Conservation (phyloP, 1,140 invertebrate species). For the Drosophila arizonae region DNA sequence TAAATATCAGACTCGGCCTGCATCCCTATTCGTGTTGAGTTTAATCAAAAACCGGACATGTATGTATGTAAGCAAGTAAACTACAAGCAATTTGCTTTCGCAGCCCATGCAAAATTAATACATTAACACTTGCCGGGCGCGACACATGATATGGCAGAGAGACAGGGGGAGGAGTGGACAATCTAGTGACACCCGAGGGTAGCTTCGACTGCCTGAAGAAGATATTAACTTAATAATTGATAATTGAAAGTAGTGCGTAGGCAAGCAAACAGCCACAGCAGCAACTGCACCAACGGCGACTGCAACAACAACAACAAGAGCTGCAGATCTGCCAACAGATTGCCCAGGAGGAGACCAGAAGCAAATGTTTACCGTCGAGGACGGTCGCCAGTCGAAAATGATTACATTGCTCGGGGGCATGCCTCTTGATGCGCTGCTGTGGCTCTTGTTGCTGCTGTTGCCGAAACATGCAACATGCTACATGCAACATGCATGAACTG, state of each 20-base stretch:
- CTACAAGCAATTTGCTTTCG: conserved; percentile 24
- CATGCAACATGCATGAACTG: not conserved
- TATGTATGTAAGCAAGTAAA: not conserved
- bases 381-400: conserved; percentile 49
- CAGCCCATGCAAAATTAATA: conserved; percentile 52
- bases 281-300: too few relatives aligned
- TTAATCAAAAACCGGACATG: not conserved
- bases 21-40: not conserved
- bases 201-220: conserved; percentile 50
- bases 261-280: not conserved
- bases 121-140: conserved; percentile 56
- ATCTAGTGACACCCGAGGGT: conserved; percentile 42
- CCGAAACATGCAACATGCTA: conserved; percentile 2
- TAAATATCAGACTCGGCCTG: too few relatives aligned
- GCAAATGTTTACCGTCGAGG: not conserved
- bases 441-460: conserved; percentile 34
- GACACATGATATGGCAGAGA: conserved; percentile 4
- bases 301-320: too few relatives aligned
- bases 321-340: conserved; percentile 18
- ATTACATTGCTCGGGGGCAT: conserved; percentile 59
- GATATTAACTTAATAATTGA: conserved; percentile 79
- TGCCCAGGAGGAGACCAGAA: conserved; percentile 44
- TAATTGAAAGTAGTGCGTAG: conserved; percentile 69
- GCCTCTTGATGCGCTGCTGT: conserved; percentile 49
- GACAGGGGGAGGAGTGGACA: not conserved